Evolutionary conservation across 2,113 vertebrate species (phyloP).

Genomic region (Zosterops hypoxanthus): DNA sequence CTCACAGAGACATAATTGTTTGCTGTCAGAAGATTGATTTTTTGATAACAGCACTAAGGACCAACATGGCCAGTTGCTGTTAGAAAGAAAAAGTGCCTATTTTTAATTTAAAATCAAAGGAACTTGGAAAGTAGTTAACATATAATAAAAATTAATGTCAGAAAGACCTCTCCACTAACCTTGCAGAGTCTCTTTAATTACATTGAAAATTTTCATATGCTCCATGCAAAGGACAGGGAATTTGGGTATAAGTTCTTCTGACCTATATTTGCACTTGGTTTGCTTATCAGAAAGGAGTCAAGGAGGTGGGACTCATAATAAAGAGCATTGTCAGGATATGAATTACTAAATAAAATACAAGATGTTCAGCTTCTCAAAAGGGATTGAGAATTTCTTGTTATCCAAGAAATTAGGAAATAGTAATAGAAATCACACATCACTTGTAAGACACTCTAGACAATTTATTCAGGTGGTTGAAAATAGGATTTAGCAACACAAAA

Average conservation of each 20-base stretch:
- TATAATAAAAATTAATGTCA: slow-evolving; percentile 6
- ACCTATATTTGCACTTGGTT: background rate
- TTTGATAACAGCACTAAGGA: background rate
- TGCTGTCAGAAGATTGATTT: background rate
- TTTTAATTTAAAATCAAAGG: background rate
- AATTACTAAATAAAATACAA: slow-evolving; percentile 9
- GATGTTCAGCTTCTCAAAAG: background rate
- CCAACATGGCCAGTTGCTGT: background rate
- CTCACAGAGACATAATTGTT: background rate
- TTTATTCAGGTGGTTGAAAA: background rate
- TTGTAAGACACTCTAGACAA: background rate
- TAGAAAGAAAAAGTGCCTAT: background rate
- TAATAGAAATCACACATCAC: background rate
- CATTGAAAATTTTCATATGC: background rate
- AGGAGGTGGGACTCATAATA: background rate
- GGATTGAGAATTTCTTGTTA: background rate
- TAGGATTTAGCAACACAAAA: background rate
- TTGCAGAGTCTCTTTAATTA: slow-evolving; percentile 3
- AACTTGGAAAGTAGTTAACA: background rate
- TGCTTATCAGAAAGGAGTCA: slow-evolving; percentile 7
- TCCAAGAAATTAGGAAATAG: background rate
- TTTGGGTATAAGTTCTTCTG: background rate
- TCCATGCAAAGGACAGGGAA: background rate
- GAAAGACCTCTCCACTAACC: slow-evolving; percentile 6
- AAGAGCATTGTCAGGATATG: background rate